Evolutionary conservation across 2,113 vertebrate species (phyloP).

Genomic region (Orycteropus afer): DNA sequence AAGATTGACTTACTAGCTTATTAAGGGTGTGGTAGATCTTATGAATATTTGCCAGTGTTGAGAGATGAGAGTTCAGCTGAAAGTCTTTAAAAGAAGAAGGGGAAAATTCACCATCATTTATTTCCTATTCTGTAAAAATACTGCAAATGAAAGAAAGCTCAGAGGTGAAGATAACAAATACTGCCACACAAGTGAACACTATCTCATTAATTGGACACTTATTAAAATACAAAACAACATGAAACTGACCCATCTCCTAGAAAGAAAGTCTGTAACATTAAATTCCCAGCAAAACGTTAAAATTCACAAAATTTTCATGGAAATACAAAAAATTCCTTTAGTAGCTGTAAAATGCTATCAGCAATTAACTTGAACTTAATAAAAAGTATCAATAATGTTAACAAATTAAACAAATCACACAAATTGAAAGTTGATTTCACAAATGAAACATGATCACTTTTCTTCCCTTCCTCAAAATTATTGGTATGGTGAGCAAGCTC

Average conservation of each 20-base stretch:
- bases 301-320: slow-evolving; percentile 27
- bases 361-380: slow-evolving; percentile 7
- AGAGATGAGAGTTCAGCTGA: slow-evolving; percentile 99
- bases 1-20: slow-evolving; percentile 95
- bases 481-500: neutral
- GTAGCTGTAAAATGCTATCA: slow-evolving; percentile 13
- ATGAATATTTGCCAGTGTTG: slow-evolving; percentile 99
- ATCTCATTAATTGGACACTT: slow-evolving; percentile 16
- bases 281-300: slow-evolving; percentile 43
- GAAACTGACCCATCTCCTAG: slow-evolving; percentile 19
- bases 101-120: slow-evolving; percentile 68
- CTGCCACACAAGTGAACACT: neutral
- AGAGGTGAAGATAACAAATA: slow-evolving; percentile 9
- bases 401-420: slow-evolving; percentile 22
- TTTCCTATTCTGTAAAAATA: slow-evolving; percentile 54
- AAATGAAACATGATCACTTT: neutral
- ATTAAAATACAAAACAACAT: neutral
- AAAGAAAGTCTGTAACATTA: slow-evolving; percentile 44
- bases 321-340: slow-evolving; percentile 37
- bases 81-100: slow-evolving; percentile 89
- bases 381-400: slow-evolving; percentile 49
- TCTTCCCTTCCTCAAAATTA: slow-evolving; percentile 6
- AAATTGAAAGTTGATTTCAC: slow-evolving; percentile 29
- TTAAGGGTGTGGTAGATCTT: slow-evolving; percentile 99
- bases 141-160: slow-evolving; percentile 12